phyloP scores from a whole-genome alignment of 2,888 invertebrate species.

The Sesamia inferens region DNA sequence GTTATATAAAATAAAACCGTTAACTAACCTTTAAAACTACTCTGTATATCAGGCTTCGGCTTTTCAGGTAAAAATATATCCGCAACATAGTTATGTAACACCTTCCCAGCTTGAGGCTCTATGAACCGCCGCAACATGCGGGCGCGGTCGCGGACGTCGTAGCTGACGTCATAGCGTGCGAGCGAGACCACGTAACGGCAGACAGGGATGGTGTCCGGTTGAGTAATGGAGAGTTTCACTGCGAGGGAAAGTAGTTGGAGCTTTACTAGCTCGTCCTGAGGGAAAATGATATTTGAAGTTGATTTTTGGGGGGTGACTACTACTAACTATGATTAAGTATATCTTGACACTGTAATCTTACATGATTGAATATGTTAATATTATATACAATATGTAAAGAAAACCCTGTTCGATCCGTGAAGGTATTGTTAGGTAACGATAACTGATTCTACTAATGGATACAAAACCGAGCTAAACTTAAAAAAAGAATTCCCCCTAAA shows the following conservation, averaged over 20 bases:
- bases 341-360: too few relatives aligned
- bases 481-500: too few relatives aligned
- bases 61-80: slow-evolving; percentile 97
- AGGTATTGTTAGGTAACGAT: too few relatives aligned
- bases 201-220: slow-evolving; percentile 95
- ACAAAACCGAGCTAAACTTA: too few relatives aligned
- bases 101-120: slow-evolving; percentile 68
- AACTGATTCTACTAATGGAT: too few relatives aligned
- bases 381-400: too few relatives aligned
- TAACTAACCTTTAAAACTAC: slow-evolving; percentile 93
- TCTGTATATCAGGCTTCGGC: slow-evolving; percentile 97
- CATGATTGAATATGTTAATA: too few relatives aligned
- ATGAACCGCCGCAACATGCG: slow-evolving; percentile 94
- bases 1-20: too few relatives aligned
- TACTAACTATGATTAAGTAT: too few relatives aligned
- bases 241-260: slow-evolving; percentile 98
- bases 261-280: slow-evolving; percentile 98
- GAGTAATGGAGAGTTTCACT: slow-evolving; percentile 97
- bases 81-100: slow-evolving; percentile 92
- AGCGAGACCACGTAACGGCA: slow-evolving; percentile 98
- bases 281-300: not conserved
- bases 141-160: slow-evolving; percentile 98
- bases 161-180: slow-evolving; percentile 99
- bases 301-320: too few relatives aligned
- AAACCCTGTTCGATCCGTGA: too few relatives aligned